Evolutionary conservation across 2,888 invertebrate species (phyloP).

Genomic region (Iselma pallidipennis): DNA sequence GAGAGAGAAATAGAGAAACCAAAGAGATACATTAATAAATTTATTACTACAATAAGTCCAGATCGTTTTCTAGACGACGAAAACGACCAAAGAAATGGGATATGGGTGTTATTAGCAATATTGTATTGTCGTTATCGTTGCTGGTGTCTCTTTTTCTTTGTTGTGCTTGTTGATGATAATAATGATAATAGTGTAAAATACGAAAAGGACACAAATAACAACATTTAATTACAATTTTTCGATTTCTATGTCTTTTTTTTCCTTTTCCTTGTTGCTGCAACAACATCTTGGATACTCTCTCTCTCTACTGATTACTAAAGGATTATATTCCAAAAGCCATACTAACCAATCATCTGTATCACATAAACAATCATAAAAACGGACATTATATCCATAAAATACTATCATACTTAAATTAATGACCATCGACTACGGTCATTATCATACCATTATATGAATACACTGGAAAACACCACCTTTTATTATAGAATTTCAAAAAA

Average conservation of each 20-base stretch:
- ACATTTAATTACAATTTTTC: conserved; percentile 47
- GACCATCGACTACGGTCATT: conserved; percentile 47
- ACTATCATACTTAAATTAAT: conserved; percentile 56
- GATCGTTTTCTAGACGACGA: conserved; percentile 4
- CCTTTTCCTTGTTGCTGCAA: too few species aligned
- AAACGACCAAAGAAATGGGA: not conserved
- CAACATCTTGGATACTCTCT: conserved; percentile 2
- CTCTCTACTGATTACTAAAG: conserved; percentile 28
- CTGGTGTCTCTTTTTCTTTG: too few species aligned
- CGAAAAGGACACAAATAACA: conserved; percentile 47
- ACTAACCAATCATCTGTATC: conserved; percentile 58
- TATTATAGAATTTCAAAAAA: too few species aligned
- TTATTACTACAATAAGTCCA: conserved; percentile 41
- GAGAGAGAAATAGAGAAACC: conserved; percentile 17
- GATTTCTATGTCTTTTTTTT: too few species aligned
- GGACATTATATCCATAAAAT: conserved; percentile 55
- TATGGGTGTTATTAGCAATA: conserved; percentile 1
- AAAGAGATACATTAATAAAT: conserved; percentile 45
- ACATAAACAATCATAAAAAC: conserved; percentile 58
- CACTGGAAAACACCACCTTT: conserved; percentile 31
- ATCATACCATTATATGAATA: conserved; percentile 49
- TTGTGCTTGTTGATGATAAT: conserved; percentile 11
- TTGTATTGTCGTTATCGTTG: not conserved
- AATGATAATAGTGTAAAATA: conserved; percentile 42
- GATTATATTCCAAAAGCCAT: conserved; percentile 44